Base-by-base conservation (phyloP, 2,888 invertebrate genomes). In the Leptogaster cylindrica region DNA sequence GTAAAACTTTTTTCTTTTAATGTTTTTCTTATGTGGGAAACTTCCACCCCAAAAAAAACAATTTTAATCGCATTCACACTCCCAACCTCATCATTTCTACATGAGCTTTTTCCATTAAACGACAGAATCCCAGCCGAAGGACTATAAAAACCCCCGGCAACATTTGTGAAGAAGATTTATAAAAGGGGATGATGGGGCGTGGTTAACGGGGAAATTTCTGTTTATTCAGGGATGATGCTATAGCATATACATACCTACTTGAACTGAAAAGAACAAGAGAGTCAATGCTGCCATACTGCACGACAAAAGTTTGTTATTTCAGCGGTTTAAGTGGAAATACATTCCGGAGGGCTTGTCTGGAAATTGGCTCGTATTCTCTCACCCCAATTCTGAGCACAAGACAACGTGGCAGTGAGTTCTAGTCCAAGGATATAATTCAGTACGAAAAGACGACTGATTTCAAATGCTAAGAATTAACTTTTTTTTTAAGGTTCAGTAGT, bases 291-390 rank as follows among this genome's bases (percentile, higher is more conserved):
- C 23, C 58, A n/a, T n/a, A 36, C 39, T 18, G 41, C 18, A 58
- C 12, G 39, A 58, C 39, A 48, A 58, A 58, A 58, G 68, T 68
- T 67, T 70, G 70, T 70, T 70, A 70, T 70, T 70, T 70, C 70
- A 70, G 70, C 68, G 70, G 70, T 70, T 68, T 70, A 67, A 44
- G 67, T 50, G 66, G 44, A 65, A 68, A 68, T 65, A 66, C 66
- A 66, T 66, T 66, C 66, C 36, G 6, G 23, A 44, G 33, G 58
- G 46, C 10, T 23, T 33, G 58, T 39, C 58, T 41, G 58, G 39
- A 58, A 58, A 58, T 58, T 39, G 58, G 58, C 41, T 41, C 39
- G 10, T 36, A 36, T 55, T 12, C 12, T 36, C 28, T n/a, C n/a
- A 6, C 10, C 12, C 10, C 7, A 12, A 8, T n/a, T n/a, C n/a